Base-by-base conservation (phyloP, 2,888 invertebrate genomes). In the Eupithecia subumbrata region DNA sequence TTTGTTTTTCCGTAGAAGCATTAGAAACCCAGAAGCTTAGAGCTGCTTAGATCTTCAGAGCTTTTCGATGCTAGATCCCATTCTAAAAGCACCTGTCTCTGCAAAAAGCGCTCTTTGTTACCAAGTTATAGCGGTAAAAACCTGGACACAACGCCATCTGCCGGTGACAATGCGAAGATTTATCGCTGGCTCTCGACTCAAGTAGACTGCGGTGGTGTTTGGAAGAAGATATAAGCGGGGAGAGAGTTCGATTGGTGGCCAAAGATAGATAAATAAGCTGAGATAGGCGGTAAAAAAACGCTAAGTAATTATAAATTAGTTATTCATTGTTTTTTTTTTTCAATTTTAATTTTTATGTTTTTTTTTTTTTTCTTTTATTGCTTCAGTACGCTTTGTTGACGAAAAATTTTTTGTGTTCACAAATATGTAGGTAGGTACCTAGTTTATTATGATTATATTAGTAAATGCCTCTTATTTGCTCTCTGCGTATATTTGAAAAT, bases 81-180 rank as follows among this genome's bases (percentile, higher is more conserved):
- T 70, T 75, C 80, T 82, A 83, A 84, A 25, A 82, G 80, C 82
- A 83, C 82, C 79, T 84, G 85, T 83, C 87, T 87, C 86, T 85
- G 82, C 87, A 89, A 88, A 88, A 89, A 89, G 76, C 80, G 74
- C 85, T 86, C 89, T 88, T 90, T 90, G 91, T 89, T 88, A 87
- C 86, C 86, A 86, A 90, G 91, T 90, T 91, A 88, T 89, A 85
- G 88, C 87, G 83, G 90, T 87, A 91, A 92, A 92, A 92, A 92
- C 91, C 88, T 90, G 90, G 88, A 89, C 91, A 86, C 82, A 83
- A 84, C 89, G 90, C 89, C 93, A 91, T 92, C 92, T 93, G 93
- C 80, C 85, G 87, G 87, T 86, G 92, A 92, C 92, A 91, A 88
- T 89, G 85, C 85, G 79, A 85, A 90, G 93, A 93, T 92, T 93